Conservation (phyloP, 2,113 vertebrate species). For the Gnathonemus echidnorhynchus region DNA sequence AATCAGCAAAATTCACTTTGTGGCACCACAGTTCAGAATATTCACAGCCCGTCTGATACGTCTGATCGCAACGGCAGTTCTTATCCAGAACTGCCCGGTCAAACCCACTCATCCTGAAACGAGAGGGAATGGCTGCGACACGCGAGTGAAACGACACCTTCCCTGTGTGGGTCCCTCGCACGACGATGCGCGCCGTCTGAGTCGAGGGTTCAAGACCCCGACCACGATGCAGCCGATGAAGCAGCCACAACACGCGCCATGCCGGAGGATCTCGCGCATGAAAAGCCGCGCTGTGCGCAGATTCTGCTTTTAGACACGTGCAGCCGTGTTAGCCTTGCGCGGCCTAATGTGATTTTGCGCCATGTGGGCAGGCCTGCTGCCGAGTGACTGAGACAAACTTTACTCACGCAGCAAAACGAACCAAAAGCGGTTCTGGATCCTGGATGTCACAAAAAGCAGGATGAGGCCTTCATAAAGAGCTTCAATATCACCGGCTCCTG, state of each 20-base stretch:
- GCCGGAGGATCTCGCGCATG: neutral
- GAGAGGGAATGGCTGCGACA: neutral
- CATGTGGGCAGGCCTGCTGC: neutral
- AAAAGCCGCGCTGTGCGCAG: neutral
- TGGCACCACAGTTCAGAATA: neutral
- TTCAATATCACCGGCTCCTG: neutral
- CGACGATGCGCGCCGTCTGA: rapidly evolving
- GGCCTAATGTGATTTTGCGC: neutral
- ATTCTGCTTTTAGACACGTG: neutral
- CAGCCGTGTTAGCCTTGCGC: neutral
- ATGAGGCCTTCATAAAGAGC: neutral
- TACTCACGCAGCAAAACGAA: neutral
- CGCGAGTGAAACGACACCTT: neutral
- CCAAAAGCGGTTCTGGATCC: neutral
- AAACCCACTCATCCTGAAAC: neutral
- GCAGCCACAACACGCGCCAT: neutral
- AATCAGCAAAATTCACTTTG: neutral
- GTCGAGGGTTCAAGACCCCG: neutral
- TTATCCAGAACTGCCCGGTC: neutral
- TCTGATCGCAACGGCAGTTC: neutral
- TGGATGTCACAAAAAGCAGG: neutral
- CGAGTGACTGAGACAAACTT: neutral
- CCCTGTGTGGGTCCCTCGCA: neutral
- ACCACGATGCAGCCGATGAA: neutral
- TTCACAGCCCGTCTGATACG: neutral